Conservation (phyloP, 2,113 vertebrate genomes). For the Platycercus adscitus region DNA sequence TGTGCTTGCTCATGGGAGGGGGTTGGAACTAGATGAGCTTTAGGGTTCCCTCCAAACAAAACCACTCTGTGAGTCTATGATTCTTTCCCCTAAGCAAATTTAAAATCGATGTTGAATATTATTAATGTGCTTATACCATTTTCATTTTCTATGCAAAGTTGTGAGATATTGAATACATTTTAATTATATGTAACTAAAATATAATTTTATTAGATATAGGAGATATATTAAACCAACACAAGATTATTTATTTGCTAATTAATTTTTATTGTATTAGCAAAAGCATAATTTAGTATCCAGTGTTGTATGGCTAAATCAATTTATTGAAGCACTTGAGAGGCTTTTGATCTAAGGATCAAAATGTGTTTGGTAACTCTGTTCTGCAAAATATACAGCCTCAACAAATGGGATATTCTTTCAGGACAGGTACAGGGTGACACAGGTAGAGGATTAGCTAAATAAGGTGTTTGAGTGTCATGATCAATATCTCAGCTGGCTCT, state of each 20-base stretch:
- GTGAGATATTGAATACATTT: background rate
- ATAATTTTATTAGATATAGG: background rate
- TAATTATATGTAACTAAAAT: background rate
- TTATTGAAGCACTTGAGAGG: background rate
- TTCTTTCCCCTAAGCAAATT: background rate
- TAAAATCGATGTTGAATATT: background rate
- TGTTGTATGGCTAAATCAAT: background rate
- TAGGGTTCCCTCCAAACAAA: background rate
- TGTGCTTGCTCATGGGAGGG: background rate
- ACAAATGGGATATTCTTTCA: background rate
- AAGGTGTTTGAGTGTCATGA: background rate
- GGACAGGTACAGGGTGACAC: background rate
- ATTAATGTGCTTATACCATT: background rate
- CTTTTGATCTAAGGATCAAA: background rate
- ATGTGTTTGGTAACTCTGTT: background rate
- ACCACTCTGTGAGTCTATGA: background rate
- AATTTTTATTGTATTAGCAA: background rate
- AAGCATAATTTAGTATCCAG: background rate
- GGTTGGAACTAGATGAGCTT: background rate
- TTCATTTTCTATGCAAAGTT: background rate
- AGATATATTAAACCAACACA: background rate
- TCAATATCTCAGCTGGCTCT: background rate
- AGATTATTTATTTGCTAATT: background rate
- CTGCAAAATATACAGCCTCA: background rate
- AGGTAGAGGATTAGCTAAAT: background rate